Base-by-base conservation (phyloP, 2,888 invertebrate genomes). In the Plutella xylostella region DNA sequence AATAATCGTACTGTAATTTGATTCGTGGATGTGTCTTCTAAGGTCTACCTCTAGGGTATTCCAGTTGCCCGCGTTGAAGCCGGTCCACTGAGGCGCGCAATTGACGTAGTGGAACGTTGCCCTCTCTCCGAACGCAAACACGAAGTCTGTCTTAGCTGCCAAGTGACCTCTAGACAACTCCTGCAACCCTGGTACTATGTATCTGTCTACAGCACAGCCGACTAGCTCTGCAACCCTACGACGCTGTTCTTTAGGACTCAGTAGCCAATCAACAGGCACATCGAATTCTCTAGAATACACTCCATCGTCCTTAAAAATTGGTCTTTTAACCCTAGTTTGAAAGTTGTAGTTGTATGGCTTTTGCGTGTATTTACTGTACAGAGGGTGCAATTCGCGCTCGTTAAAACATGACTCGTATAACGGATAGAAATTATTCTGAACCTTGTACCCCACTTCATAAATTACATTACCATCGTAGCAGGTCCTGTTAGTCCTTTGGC, bases 41-140 rank as follows among this genome's bases (percentile, higher is more conserved):
- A 85, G 58, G 50, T 82, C 77, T 0, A 68, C 68, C 60, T 88
- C 88, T 6, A 88, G 51, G 0, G 73, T 73, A 49, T 84, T 83
- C 88, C 88, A 88, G 54, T 88, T 88, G 1, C 87, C 86, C 1
- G 77, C 82, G 51, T 89, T 89, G 51, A 89, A 86, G 0, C 77
- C 77, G 17, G 86, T 86, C 90, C 90, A 91, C 49, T 91, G 91
- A 0, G 90, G 90, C 0, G 88, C 88, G 2, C 85, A 86, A 58
- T 91, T 91, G 1, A 89, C 68, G 49, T 87, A 90, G 58, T 89
- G 88, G 55, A 90, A 90, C 0, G 89, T 89, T 0, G 87, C 79
- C 7, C 80, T 71, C 55, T 90, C 88, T 35, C 87, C 83, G 38
- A 85, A 73, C 0, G 86, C 87, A 47, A 85, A 88, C 1, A 86